A percentile compares a stretch with the other conserved stretches of the same genome.
These are phyloP conservation scores for Aphaenogaster floridana DNA, from an alignment of 1,140 invertebrate species.

Conservation along the genomic window DNA sequence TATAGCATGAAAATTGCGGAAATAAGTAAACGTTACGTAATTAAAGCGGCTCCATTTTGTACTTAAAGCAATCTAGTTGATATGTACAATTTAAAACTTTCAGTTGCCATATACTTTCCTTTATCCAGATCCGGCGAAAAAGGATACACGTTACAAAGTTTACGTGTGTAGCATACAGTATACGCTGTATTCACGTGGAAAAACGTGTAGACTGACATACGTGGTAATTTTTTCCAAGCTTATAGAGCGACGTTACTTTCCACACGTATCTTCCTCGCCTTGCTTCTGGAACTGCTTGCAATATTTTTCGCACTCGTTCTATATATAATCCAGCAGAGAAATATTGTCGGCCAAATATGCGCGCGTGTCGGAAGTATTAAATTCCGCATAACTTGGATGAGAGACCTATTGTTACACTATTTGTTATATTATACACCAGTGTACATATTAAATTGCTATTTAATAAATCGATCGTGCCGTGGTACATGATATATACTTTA, in stretches of 20 bases:
- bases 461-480: background rate
- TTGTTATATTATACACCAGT: background rate
- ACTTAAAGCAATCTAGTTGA: background rate
- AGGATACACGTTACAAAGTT: slow-evolving; percentile 8
- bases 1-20: background rate
- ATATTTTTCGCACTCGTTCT: slow-evolving; percentile 28
- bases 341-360: slow-evolving; percentile 64
- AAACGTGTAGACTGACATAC: slow-evolving; percentile 18
- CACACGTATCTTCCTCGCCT: background rate
- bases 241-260: background rate
- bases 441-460: slow-evolving; percentile 1
- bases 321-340: slow-evolving; percentile 53
- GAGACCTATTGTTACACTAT: slow-evolving; percentile 46
- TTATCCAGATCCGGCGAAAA: background rate
- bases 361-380: slow-evolving; percentile 66
- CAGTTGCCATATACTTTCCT: background rate
- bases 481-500: background rate
- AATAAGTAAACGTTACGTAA: background rate
- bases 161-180: background rate
- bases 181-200: background rate
- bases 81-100: background rate
- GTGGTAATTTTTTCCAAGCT: slow-evolving; percentile 50
- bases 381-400: slow-evolving; percentile 49
- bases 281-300: background rate
- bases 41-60: background rate